Percentiles rank a stretch among this genome's conserved stretches.
Conservation (phyloP, 2,888 invertebrate genomes). For the Acrocyrtus sp. region DNA sequence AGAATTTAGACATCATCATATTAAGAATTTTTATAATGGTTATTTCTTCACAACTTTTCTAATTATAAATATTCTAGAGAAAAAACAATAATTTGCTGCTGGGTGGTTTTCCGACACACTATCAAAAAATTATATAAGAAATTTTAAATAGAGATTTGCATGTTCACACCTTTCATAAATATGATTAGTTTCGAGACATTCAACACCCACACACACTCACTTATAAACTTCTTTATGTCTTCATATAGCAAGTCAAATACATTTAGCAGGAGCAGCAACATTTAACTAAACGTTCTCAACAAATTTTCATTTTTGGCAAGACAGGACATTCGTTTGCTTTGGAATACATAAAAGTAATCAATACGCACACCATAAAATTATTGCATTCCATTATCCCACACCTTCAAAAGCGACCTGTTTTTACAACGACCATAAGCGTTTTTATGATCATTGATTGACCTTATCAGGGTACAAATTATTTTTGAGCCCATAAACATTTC, state of each 20-base stretch:
- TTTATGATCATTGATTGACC: not conserved
- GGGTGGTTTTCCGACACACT: constrained; percentile 17
- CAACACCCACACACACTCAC: too few species aligned
- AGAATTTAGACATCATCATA: constrained; percentile 11
- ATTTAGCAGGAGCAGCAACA: too few species aligned
- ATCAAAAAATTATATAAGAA: constrained; percentile 11
- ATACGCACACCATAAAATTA: too few species aligned
- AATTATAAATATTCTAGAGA: constrained; percentile 5
- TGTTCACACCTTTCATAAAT: too few species aligned
- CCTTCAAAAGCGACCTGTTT: not conserved
- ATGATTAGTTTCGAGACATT: too few species aligned
- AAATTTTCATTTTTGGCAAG: too few species aligned
- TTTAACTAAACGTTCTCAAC: too few species aligned
- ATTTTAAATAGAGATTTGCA: too few species aligned
- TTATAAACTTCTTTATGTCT: too few species aligned
- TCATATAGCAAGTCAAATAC: too few species aligned
- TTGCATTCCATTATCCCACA: constrained; percentile 6
- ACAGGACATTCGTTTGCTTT: too few species aligned
- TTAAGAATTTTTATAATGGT: constrained; percentile 13
- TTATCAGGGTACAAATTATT: not conserved
- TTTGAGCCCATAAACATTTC: not conserved
- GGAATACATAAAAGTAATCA: too few species aligned
- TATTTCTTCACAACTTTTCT: constrained; percentile 14
- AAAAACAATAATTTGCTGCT: not conserved
- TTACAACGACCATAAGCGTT: not conserved